Percentiles rank a stretch among this genome's conserved stretches.
Evolutionary conservation across 2,888 invertebrate genomes (phyloP).

Genomic region (Macrophya alboannulata): DNA sequence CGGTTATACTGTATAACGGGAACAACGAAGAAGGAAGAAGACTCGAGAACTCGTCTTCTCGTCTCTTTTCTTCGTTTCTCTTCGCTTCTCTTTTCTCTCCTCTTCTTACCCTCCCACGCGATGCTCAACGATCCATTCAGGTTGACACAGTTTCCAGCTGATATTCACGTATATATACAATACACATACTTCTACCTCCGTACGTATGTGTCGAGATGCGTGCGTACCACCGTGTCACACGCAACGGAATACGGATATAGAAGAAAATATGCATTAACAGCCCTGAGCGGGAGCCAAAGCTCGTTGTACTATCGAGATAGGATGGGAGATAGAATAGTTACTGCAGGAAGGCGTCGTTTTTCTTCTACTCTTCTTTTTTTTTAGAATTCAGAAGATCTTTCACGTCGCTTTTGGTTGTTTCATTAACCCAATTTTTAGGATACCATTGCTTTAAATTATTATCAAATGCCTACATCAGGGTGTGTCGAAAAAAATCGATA

Average conservation of each 20-base stretch:
- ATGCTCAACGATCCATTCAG: constrained; percentile 7
- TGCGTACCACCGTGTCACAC: background rate
- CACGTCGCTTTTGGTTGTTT: background rate
- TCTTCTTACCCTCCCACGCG: constrained; percentile 28
- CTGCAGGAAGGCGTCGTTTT: background rate
- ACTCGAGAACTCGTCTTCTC: constrained; percentile 26
- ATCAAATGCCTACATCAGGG: too few species aligned
- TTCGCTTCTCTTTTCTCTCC: too few species aligned
- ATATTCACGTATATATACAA: background rate
- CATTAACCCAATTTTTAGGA: background rate
- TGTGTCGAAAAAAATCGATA: too few species aligned
- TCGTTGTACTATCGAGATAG: background rate
- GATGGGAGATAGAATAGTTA: background rate
- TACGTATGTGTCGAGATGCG: background rate
- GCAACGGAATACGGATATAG: background rate
- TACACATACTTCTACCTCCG: background rate
- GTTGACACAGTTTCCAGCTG: constrained; percentile 35
- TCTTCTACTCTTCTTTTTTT: background rate
- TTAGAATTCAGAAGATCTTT: background rate
- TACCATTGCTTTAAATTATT: too few species aligned
- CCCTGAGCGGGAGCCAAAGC: background rate
- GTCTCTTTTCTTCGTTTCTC: background rate
- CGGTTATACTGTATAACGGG: background rate
- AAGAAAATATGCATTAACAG: background rate
- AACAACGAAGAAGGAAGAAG: background rate